Evolutionary conservation across 2,888 invertebrate species (phyloP), one percentile per base, ranked within the genome.

Genomic region (Arrhopalites spinosus): DNA sequence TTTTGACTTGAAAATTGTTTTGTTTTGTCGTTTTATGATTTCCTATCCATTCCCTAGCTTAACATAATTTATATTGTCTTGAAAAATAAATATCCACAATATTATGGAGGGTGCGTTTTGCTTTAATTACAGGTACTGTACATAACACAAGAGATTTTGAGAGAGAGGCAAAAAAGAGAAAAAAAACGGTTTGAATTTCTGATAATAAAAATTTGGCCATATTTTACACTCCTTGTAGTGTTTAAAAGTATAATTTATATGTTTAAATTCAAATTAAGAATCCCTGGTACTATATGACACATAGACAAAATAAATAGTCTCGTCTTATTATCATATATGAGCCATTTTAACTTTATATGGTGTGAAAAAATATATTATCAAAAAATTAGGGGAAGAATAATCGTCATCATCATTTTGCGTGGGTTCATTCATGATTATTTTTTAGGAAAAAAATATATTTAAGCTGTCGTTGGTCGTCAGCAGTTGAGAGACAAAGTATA

Each of bases 371-470:
- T n/a, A 50, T n/a, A n/a, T n/a, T n/a, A n/a, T n/a, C n/a, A n/a
- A n/a, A 15, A 50, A 50, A n/a, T n/a, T 50, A 17, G 15, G 11
- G 36, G 50, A 50, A n/a, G n/a, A n/a, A 50, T n/a, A 50, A 50
- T 8, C 15, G n/a, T 45, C 50, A n/a, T 50, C 50, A n/a, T 50
- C 50, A 50, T 17, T n/a, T n/a, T 59, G 59, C 59, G 59, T 59
- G 25, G 59, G 59, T 59, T 59, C 59, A 59, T 59, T 59, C 59
- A 59, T 59, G 23, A 59, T 59, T 59, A 23, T 59, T 59, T 59
- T 59, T 13, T 3, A 7, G 36, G 36, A 36, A 11, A 36, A 36
- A 36, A 36, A 36, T 36, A 36, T 36, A n/a, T n/a, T n/a, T n/a
- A 36, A 36, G 36, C 36, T 36, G 36, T 36, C 36, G 36, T n/a